Base-by-base conservation (phyloP, 2,113 vertebrate genomes). In the Ranitomeya variabilis region DNA sequence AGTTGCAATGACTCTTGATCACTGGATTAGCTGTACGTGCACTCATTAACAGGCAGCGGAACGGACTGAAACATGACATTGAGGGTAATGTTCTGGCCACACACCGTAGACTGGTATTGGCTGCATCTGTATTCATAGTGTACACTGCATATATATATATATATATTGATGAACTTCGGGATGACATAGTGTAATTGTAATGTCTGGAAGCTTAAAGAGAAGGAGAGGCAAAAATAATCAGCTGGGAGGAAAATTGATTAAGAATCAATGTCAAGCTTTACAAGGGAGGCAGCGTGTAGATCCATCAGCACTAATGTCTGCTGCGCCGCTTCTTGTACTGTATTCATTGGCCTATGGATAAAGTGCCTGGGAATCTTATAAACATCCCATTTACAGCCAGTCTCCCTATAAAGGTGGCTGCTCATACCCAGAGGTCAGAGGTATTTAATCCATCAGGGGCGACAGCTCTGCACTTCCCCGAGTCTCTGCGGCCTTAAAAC, bases 221-320 rank as follows among this genome's bases (percentile, higher is more conserved):
- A n/a, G 11, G 4, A 54, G 76, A 79, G 23, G 21, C 21, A 79
- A 21, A 79, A 57, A 14, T 18, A 55, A 79, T 79, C 51, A 79
- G 52, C 77, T 45, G 52, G 52, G 51, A 23, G 77, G 52, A 54
- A 79, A 52, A 79, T 79, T 79, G 55, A 79, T 79, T 79, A 79
- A n/a, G 77, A 79, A 79, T 79, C 77, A 79, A 79, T 79, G 77
- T 15, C 7, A 2, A 51, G 21, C 52, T 57, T 79, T 52, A 55
- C 77, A 79, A 79, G 77, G 77, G 77, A 79, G 21, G 21, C 52
- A n/a, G n/a, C 15, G 57, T 79, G n/a, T 45, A 79, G 52, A 79
- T 79, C 77, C 77, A 79, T 79, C 77, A 79, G 77, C 77, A 23
- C 77, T 79, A 55, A 23, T 79, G 77, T 57, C 77, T 55, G 12